These are phyloP conservation scores for Eulacestoma nigropectus DNA, from an alignment of 2,113 vertebrate species.

Conservation along the genomic window DNA sequence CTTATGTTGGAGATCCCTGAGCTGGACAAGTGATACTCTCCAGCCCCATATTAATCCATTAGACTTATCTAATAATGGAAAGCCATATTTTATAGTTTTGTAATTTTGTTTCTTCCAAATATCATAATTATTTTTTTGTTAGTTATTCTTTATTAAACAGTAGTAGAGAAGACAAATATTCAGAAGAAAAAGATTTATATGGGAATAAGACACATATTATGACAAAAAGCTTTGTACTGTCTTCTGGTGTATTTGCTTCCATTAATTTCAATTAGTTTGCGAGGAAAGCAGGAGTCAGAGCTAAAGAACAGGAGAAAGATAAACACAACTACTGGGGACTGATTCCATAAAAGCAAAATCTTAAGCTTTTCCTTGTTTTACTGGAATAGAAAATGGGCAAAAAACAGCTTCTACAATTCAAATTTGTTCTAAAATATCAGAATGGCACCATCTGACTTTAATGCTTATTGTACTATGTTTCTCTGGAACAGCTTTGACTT, in stretches of 20 bases:
- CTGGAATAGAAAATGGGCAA: background rate
- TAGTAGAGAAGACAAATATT: background rate
- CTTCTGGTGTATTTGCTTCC: background rate
- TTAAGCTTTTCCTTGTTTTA: background rate
- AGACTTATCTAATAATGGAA: background rate
- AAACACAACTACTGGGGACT: background rate
- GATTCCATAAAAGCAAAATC: background rate
- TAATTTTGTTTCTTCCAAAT: background rate
- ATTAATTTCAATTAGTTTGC: background rate
- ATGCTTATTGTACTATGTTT: background rate
- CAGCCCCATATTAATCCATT: background rate
- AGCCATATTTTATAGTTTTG: background rate
- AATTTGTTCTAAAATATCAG: background rate
- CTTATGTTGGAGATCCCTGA: background rate
- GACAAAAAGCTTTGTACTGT: background rate
- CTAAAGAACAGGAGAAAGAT: background rate
- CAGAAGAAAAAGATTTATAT: background rate
- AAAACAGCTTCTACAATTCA: background rate
- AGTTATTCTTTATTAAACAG: background rate
- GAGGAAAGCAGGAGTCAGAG: background rate
- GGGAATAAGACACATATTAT: background rate
- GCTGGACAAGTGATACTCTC: background rate
- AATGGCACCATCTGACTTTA: background rate
- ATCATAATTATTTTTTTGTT: background rate
- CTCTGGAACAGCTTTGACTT: background rate